Evolutionary conservation across 2,797 vertebrate species (phyloP).

Genomic region (Ciconia nigra): DNA sequence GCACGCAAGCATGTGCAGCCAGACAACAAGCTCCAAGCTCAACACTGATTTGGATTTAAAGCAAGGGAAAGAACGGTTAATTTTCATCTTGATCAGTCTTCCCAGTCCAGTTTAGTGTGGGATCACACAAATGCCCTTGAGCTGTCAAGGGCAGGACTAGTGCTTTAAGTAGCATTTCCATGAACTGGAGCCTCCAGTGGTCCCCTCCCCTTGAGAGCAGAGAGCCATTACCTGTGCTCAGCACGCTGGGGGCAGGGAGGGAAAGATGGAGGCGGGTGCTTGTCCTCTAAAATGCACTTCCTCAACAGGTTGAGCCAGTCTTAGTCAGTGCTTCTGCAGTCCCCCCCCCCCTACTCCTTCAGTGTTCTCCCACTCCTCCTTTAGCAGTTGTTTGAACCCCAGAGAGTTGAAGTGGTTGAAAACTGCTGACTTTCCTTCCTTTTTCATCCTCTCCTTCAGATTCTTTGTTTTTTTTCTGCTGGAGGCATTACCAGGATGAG

Average conservation of each 20-base stretch:
- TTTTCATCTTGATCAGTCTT: neutral
- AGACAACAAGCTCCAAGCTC: neutral
- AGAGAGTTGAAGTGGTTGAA: neutral
- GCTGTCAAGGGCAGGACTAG: neutral
- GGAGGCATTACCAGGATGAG: neutral
- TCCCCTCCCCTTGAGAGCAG: neutral
- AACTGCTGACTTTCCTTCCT: neutral
- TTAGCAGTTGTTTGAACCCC: neutral
- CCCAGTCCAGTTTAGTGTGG: neutral
- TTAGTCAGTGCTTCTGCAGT: neutral
- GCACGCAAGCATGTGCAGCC: no score
- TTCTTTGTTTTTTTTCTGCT: neutral
- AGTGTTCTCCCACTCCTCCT: neutral
- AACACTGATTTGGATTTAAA: neutral
- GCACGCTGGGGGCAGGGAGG: rapidly evolving
- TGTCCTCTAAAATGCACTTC: neutral
- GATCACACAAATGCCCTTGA: neutral
- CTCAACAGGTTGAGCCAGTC: neutral
- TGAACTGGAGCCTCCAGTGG: neutral
- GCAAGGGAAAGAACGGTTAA: neutral
- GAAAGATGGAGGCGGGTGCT: rapidly evolving
- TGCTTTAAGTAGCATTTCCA: neutral
- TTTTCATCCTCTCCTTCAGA: neutral
- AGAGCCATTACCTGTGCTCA: neutral
- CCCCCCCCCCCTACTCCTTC: rapidly evolving